Base-by-base conservation (phyloP, 2,888 invertebrate species). In the Agriotes lineatus region DNA sequence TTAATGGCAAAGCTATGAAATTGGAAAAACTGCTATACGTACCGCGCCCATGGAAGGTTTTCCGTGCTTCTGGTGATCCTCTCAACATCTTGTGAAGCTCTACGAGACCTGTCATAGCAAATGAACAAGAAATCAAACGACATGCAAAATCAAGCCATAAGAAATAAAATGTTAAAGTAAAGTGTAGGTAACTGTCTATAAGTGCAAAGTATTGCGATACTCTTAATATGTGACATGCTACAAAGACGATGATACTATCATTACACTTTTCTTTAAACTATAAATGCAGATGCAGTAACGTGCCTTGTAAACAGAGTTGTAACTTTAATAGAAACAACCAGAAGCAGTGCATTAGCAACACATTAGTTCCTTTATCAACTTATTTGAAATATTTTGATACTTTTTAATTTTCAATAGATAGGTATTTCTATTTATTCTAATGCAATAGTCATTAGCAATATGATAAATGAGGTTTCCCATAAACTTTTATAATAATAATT, bases 81-180 rank as follows among this genome's bases (percentile, higher is more conserved):
- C 86, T 86, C 85, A 76, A 88, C 88, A 86, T 95, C 94, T 87
- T 94, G 94, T 80, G 94, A 94, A 83, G 94, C 92, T 85, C 94
- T 91, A 85, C 94, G 92, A 87, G 93, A 93, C 91, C 94, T 94
- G 89, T 84, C 87, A 70, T 70, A 75, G 78, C 78, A 79, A 73
- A 80, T 80, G 81, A 80, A 78, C 76, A 70, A 75, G 80, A 81
- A 76, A 76, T 74, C 77, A 77, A 78, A 74, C 74, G 71, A 73
- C 78, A 76, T 70, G 64, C 59, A 73, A 56, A 71, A 74, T 69
- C 67, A 57, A 57, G 52, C 59, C 44, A 19, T 52, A 66, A 63
- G 74, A 77, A 73, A 76, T 75, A 70, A 75, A 75, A 72, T 25
- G 25, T 25, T 25, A 25, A 25, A 25, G 74, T 76, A 73, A 75